Conservation (phyloP, 2,888 invertebrate genomes). For the Calameuta filiformis region DNA sequence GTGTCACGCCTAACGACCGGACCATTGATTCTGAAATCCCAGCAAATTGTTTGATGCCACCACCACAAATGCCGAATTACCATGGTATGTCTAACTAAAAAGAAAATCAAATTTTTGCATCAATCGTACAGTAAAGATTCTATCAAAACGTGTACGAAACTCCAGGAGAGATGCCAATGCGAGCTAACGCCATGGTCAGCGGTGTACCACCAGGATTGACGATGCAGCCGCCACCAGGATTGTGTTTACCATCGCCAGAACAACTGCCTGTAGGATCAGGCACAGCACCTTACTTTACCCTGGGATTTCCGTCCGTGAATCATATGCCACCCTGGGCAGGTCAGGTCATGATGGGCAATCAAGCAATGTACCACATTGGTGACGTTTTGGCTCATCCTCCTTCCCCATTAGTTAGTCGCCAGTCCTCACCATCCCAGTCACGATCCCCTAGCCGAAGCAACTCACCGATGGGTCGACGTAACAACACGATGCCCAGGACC, state of each 20-base stretch:
- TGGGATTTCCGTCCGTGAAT: constrained; percentile 58
- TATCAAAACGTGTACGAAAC: constrained; percentile 2
- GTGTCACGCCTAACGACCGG: constrained; percentile 54
- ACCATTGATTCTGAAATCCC: constrained; percentile 53
- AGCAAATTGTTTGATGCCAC: constrained; percentile 54
- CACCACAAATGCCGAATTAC: constrained; percentile 58
- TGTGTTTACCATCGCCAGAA: constrained; percentile 57
- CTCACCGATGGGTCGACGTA: constrained; percentile 58
- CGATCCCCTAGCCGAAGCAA: constrained; percentile 62
- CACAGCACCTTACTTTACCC: constrained; percentile 53
- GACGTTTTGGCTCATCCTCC: constrained; percentile 67
- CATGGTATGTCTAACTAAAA: constrained; percentile 47
- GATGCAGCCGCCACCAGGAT: constrained; percentile 58
- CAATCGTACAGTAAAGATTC: constrained; percentile 14
- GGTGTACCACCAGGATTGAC: constrained; percentile 58
- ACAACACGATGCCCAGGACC: constrained; percentile 64
- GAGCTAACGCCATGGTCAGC: constrained; percentile 54
- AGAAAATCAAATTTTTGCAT: constrained; percentile 10
- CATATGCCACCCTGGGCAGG: constrained; percentile 60
- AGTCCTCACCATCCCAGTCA: constrained; percentile 83
- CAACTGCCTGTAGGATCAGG: constrained; percentile 56
- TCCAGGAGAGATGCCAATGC: constrained; percentile 56
- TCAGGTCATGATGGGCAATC: constrained; percentile 58
- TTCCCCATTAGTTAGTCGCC: constrained; percentile 79
- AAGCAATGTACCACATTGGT: constrained; percentile 57